These are phyloP conservation scores for Polyergus mexicanus DNA, from an alignment of 1,140 invertebrate genomes.

Conservation along the genomic window DNA sequence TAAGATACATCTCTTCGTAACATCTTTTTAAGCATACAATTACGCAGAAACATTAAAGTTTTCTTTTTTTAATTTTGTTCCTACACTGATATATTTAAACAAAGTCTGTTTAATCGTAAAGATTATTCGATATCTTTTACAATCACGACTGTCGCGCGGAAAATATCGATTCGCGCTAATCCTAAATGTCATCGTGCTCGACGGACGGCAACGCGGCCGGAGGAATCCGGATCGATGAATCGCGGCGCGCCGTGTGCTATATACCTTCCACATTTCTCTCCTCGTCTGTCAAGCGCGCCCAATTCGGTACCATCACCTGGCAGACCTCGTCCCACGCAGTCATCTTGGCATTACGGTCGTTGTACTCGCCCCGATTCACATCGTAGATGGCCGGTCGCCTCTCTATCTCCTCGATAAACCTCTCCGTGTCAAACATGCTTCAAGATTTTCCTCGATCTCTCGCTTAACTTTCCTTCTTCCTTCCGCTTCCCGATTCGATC, in stretches of 20 bases:
- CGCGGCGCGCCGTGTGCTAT: conserved; percentile 45
- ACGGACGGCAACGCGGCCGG: conserved; percentile 18
- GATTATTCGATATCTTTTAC: neutral
- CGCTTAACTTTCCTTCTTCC: too few species aligned
- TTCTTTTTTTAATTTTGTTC: neutral
- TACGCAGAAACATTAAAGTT: too few species aligned
- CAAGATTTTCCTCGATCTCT: neutral
- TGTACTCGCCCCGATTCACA: conserved; percentile 80
- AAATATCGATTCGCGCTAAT: conserved; percentile 33
- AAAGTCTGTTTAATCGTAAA: neutral
- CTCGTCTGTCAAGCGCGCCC: conserved; percentile 79
- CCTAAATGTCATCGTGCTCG: conserved; percentile 8
- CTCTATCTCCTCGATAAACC: conserved; percentile 82
- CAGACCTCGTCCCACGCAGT: conserved; percentile 83
- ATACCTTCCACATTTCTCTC: conserved; percentile 83
- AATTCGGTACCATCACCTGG: conserved; percentile 81
- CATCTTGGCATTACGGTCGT: conserved; percentile 82
- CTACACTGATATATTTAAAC: too few species aligned
- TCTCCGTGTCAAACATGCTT: conserved; percentile 82
- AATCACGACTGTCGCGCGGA: neutral
- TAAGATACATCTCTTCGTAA: neutral
- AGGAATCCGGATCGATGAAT: conserved; percentile 76
- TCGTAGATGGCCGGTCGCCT: conserved; percentile 84
- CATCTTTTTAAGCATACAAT: neutral
- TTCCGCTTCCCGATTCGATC: neutral